These are phyloP conservation scores for Asarcornis scutulata DNA, from an alignment of 2,113 vertebrate genomes.

Conservation along the genomic window DNA sequence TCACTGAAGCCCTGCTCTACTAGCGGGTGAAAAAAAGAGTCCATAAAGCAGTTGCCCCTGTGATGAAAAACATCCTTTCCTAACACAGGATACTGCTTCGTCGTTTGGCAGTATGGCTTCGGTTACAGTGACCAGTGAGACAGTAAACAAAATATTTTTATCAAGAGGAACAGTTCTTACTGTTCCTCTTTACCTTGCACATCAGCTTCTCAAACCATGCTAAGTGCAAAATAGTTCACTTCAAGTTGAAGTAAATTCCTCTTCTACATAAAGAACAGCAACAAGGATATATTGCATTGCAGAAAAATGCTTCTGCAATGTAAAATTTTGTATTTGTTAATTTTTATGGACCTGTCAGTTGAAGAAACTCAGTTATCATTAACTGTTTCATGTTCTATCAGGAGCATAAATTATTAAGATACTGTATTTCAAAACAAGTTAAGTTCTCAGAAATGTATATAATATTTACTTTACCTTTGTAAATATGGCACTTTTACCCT, in stretches of 20 bases:
- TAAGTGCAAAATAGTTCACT: not conserved
- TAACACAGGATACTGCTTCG: not conserved
- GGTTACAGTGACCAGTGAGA: not conserved
- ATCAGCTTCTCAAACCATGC: not conserved
- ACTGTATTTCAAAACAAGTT: not conserved
- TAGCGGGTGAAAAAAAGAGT: no score
- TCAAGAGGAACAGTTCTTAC: not conserved
- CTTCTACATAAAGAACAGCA: not conserved
- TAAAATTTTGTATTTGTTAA: not conserved
- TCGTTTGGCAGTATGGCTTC: not conserved
- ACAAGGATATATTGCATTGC: not conserved
- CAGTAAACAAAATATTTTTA: not conserved
- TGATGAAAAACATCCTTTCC: not conserved
- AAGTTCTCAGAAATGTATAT: not conserved
- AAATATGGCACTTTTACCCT: slow-evolving; percentile 92
- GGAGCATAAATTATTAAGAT: not conserved
- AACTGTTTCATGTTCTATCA: not conserved
- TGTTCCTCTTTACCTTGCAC: not conserved
- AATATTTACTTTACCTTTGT: slow-evolving; percentile 84
- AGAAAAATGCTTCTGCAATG: not conserved
- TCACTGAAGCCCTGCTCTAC: not conserved
- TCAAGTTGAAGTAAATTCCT: not conserved
- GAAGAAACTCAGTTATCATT: not conserved
- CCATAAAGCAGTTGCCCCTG: not conserved
- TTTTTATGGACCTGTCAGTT: not conserved